Base-by-base conservation (phyloP, 2,113 vertebrate genomes). In the Thunnus maccoyii region DNA sequence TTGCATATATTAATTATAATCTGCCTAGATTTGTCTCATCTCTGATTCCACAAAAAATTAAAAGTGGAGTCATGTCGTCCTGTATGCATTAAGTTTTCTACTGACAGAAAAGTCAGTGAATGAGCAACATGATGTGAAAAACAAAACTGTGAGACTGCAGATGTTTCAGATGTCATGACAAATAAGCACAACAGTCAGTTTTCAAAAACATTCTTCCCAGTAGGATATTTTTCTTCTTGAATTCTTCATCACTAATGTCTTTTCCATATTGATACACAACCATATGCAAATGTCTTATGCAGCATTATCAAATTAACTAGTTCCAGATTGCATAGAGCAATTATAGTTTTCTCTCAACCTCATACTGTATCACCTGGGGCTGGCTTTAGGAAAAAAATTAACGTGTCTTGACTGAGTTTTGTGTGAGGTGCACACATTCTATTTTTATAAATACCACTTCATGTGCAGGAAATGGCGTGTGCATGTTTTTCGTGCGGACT, bases 111-210 rank as follows among this genome's bases (percentile, higher is more conserved):
- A 57, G 27, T 32, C 6, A 41, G 15, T 51, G 12, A 18, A 16
- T 68, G 36, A 32, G 46, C 0, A 65, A 30, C 2, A 52, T 44
- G 14, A 30, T 51, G 11, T 62, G 11, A 8, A 50, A 62, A 46
- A 61, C 54, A 36, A 46, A 77, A 16, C 9, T 52, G 0, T 30
- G 8, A 15, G 12, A 14, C 75, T 61, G 62, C 50, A 57, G 20
- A 17, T 61, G n/a, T 66, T 20, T 54, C 36, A 71, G 15, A 50
- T 68, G 25, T 70, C 22, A 17, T 5, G 2, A 66, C 12, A 73
- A 80, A 25, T 44, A 44, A 72, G n/a, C 55, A 10, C 25, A 48
- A 22, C 22, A 56, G 57, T 62, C 20, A 30, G 13, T 52, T 73
- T 54, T 3, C 10, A n/a, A 51, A 83, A 68, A 15, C 13, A 46